These are phyloP conservation scores for Hozukius guyotensis DNA, from an alignment of 2,797 vertebrate species.

Conservation along the genomic window DNA sequence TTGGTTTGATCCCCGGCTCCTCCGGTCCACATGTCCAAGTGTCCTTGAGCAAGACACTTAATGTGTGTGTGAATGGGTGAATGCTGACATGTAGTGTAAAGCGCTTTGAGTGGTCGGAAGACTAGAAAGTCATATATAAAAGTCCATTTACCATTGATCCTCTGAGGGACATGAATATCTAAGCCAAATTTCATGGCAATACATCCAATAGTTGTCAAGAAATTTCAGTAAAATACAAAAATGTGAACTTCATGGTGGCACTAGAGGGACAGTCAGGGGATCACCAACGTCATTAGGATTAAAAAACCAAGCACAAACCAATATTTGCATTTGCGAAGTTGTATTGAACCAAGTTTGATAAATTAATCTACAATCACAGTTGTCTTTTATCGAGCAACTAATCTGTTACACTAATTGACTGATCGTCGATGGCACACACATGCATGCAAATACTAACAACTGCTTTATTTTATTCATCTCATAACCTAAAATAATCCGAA, in stretches of 20 bases:
- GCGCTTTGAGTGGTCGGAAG: no score
- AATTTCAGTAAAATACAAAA: not conserved
- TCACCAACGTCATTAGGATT: not conserved
- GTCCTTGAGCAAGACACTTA: no score
- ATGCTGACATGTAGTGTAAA: no score
- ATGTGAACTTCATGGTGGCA: not conserved
- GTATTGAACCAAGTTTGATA: not conserved
- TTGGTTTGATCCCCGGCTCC: no score
- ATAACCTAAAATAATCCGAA: not conserved
- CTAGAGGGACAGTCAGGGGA: not conserved
- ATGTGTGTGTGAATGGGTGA: no score
- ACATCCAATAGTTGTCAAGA: not conserved
- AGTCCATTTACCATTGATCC: not conserved
- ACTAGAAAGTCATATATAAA: no score
- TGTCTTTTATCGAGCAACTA: not conserved
- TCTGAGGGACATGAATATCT: not conserved
- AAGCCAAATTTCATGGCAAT: not conserved
- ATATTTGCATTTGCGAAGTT: not conserved
- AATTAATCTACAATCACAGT: not conserved
- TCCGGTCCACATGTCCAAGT: no score
- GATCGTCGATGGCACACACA: not conserved
- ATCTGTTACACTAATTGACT: not conserved
- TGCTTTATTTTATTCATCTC: not conserved
- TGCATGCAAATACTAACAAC: not conserved
- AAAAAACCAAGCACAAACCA: not conserved